Evolutionary conservation across 2,888 invertebrate species (phyloP), one percentile per base, ranked within the genome.

Genomic region (Aleiodes alternator): DNA sequence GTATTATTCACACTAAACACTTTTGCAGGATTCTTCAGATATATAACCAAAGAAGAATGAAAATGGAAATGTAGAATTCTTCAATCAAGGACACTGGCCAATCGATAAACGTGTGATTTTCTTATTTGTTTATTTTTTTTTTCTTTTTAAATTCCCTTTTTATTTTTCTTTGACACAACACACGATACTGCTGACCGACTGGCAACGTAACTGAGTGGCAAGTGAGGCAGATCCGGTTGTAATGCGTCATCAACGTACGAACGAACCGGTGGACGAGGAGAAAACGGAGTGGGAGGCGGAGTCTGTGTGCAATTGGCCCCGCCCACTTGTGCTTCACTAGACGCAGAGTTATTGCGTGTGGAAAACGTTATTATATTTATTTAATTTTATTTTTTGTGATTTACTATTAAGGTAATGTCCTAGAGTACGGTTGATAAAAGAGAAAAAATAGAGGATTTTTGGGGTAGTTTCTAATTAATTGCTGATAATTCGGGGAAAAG

Each of bases 141-240:
- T 43, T 43, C 7, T 43, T 8, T 43, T 34, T 34, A 34, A 11
- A 43, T 43, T 43, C 43, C 43, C 34, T 34, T 34, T 43, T 11
- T 43, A 7, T 43, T 8, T 76, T 72, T 76, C 31, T 76, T 72
- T 77, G 76, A 77, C 76, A 74, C 61, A 53, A 76, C 66, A 64
- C 57, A 57, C 72, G 71, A 51, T 56, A 56, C 59, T 43, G 48
- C 56, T 73, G 73, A 76, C 80, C 79, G 81, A 80, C 80, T 77
- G 74, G 78, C 80, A 82, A 81, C 79, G 81, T 82, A 80, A 86
- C 80, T 80, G 80, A 82, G 79, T 72, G 80, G 81, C 82, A 83
- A 85, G 84, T 84, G 84, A 84, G 80, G 76, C 34, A 59, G 23
- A 16, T 64, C 64, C 73, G 59, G 75, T 57, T 53, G 69, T 73